Conservation (phyloP, 1,140 invertebrate genomes). For the Goniozus legneri region DNA sequence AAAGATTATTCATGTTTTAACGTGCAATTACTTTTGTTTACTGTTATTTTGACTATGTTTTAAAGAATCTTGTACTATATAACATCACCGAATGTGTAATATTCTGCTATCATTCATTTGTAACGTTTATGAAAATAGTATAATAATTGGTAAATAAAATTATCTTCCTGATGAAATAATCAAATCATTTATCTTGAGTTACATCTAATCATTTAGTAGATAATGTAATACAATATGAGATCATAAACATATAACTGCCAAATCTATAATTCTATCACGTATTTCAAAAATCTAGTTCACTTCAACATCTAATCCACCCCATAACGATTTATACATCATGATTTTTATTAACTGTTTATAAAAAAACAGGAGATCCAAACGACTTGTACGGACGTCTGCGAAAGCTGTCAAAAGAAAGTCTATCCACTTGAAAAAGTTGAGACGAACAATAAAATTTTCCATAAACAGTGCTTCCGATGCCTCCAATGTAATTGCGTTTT, state of each 20-base stretch:
- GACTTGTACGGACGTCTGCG: conserved; percentile 63
- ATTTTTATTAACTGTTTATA: no score
- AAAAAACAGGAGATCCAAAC: conserved; percentile 55
- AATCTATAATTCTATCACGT: no score
- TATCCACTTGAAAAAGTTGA: conserved; percentile 80
- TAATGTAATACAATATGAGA: no score
- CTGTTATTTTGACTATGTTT: conserved; percentile 14
- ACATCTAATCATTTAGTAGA: no score
- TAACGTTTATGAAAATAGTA: conserved; percentile 33
- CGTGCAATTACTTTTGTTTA: no score
- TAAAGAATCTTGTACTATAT: conserved; percentile 24
- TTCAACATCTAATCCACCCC: no score
- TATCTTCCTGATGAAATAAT: conserved; percentile 17
- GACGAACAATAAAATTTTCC: conserved; percentile 70
- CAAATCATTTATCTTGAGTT: no score
- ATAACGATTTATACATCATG: no score
- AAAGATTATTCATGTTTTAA: no score
- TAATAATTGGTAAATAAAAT: conserved; percentile 33
- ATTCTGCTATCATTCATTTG: conserved; percentile 29
- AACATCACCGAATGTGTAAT: conserved; percentile 22
- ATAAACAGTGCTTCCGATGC: conserved; percentile 78
- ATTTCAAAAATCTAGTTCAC: no score
- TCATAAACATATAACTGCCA: no score
- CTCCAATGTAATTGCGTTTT: conserved; percentile 72
- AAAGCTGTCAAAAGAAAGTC: conserved; percentile 70